Evolutionary conservation across 1,140 invertebrate species (phyloP).

Genomic region (Diorhabda carinulata): DNA sequence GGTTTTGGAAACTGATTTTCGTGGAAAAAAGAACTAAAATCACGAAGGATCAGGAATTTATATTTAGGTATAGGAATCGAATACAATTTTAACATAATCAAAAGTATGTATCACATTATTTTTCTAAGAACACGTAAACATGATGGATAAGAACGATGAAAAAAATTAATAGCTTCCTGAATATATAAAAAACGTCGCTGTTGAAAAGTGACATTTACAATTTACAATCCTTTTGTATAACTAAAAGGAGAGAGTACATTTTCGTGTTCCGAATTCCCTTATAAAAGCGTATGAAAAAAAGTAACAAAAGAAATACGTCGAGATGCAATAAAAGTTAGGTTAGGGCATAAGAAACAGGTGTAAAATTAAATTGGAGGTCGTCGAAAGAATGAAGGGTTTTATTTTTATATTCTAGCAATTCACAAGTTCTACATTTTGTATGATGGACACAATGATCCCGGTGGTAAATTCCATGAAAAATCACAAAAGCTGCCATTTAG

Average conservation of each 20-base stretch:
- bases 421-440: conserved; percentile 13
- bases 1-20: too few relatives aligned
- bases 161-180: conserved; percentile 13
- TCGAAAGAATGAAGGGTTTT: conserved; percentile 4
- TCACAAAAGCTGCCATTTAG: not conserved
- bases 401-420: conserved; percentile 14
- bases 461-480: not conserved
- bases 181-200: not conserved
- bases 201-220: conserved; percentile 12
- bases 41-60: too few relatives aligned
- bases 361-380: conserved; percentile 14
- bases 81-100: too few relatives aligned
- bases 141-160: not conserved
- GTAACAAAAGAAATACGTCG: conserved; percentile 6
- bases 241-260: conserved; percentile 6
- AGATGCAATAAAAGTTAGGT: conserved; percentile 13
- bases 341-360: conserved; percentile 12
- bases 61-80: too few relatives aligned
- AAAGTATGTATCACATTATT: too few relatives aligned
- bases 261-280: conserved; percentile 14
- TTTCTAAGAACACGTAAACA: too few relatives aligned
- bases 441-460: not conserved
- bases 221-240: conserved; percentile 14
- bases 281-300: conserved; percentile 6
- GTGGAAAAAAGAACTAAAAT: too few relatives aligned